Evolutionary conservation across 2,888 invertebrate genomes (phyloP).

Genomic region (Anodontia alba): DNA sequence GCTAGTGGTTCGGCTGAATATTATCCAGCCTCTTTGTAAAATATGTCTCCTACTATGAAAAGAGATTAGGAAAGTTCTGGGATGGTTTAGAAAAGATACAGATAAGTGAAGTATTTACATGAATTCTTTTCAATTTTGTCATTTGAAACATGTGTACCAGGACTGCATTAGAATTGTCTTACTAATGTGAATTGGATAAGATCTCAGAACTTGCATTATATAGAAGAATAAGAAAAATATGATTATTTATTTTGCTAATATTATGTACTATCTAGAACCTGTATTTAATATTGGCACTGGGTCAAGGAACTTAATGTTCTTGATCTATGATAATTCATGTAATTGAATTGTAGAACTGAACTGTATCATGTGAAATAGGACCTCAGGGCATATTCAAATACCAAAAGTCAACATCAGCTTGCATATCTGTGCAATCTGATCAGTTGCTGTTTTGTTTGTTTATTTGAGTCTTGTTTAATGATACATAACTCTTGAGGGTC

Average conservation of each 20-base stretch:
- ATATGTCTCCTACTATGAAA: constrained; percentile 4
- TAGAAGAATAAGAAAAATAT: not conserved
- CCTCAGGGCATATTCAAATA: no score
- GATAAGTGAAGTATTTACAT: no score
- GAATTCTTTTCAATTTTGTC: no score
- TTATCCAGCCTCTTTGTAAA: constrained; percentile 13
- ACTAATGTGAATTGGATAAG: no score
- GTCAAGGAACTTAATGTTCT: not conserved
- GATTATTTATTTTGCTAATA: not conserved
- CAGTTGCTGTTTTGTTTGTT: no score
- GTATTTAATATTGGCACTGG: not conserved
- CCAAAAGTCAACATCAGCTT: no score
- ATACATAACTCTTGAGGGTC: no score
- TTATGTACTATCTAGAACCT: not conserved
- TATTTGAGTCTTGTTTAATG: no score
- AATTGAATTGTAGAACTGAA: constrained; percentile 2
- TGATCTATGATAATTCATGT: not conserved
- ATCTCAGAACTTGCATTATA: no score
- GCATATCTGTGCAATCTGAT: no score
- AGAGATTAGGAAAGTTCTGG: constrained; percentile 4
- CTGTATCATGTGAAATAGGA: not conserved
- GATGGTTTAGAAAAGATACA: not conserved
- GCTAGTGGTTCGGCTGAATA: not conserved
- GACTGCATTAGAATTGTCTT: no score
- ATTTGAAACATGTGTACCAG: no score